phyloP scores from a whole-genome alignment of 1,140 invertebrate species.

The Pentalonia nigronervosa region DNA sequence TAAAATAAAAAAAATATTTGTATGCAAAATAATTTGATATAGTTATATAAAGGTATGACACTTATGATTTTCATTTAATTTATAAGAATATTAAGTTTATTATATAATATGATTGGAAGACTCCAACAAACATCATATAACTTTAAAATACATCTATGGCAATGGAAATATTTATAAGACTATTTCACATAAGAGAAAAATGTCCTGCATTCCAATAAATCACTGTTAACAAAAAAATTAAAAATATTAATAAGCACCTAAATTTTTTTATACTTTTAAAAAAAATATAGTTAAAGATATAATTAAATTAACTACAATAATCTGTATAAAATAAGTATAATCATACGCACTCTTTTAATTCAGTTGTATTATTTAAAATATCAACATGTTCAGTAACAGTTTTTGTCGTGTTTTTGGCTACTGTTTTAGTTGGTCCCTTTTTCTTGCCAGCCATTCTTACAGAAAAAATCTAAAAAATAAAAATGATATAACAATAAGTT shows the following conservation, averaged over 20 bases:
- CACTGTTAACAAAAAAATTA: not conserved
- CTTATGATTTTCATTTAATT: too few relatives aligned
- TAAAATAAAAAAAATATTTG: too few relatives aligned
- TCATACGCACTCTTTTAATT: not conserved
- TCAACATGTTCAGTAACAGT: not conserved
- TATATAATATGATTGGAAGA: too few relatives aligned
- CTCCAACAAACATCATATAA: too few relatives aligned
- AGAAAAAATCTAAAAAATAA: conserved; percentile 5
- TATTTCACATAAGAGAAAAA: not conserved
- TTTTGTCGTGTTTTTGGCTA: conserved; percentile 5
- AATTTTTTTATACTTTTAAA: not conserved
- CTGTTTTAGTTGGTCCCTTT: not conserved
- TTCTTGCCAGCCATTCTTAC: conserved; percentile 46
- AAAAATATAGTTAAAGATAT: not conserved
- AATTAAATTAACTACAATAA: not conserved
- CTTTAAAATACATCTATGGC: too few relatives aligned
- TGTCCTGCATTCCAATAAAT: not conserved
- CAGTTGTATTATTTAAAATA: not conserved
- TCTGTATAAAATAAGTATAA: not conserved
- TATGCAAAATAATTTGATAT: too few relatives aligned
- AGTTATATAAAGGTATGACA: too few relatives aligned
- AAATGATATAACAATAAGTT: not conserved
- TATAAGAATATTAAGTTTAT: too few relatives aligned
- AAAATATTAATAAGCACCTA: not conserved
- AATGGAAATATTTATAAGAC: not conserved